Evolutionary conservation across 35 echinoderm and acorn worm species (phyloP).

Genomic region (Heliocidaris erythrogramma): DNA sequence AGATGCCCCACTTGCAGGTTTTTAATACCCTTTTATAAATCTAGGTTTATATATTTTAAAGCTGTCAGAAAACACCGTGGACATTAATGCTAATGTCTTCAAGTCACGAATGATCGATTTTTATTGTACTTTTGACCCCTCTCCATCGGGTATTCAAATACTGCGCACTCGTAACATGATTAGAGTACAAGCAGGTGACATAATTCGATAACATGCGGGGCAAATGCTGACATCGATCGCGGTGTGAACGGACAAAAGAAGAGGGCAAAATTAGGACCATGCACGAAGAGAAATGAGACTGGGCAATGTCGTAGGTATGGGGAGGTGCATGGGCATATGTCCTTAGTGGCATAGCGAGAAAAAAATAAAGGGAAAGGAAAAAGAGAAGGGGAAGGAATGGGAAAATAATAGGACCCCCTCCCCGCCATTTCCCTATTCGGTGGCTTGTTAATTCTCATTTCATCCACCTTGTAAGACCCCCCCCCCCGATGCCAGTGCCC

Average conservation of each 20-base stretch:
- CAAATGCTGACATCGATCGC: background rate
- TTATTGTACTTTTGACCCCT: constrained; percentile 1
- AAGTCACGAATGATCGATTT: background rate
- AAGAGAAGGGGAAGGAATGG: too few relatives aligned
- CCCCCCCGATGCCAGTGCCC: too few relatives aligned
- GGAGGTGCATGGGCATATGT: too few relatives aligned
- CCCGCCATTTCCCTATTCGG: too few relatives aligned
- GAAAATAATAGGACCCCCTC: too few relatives aligned
- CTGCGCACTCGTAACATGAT: background rate
- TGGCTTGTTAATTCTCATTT: too few relatives aligned
- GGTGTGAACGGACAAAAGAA: background rate
- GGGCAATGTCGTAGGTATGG: background rate
- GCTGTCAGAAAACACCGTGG: background rate
- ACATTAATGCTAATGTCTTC: background rate
- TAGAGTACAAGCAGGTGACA: constrained; percentile 9
- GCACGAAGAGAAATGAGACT: background rate
- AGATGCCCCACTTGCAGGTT: background rate
- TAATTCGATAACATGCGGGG: background rate
- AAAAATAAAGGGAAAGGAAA: too few relatives aligned
- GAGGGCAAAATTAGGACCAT: background rate
- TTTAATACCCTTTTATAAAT: background rate
- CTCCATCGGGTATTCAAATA: background rate
- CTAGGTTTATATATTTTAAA: background rate
- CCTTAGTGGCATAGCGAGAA: too few relatives aligned
- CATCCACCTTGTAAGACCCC: too few relatives aligned